These are phyloP conservation scores for Uromys caudimaculatus DNA, from an alignment of 2,797 vertebrate genomes.

Conservation along the genomic window DNA sequence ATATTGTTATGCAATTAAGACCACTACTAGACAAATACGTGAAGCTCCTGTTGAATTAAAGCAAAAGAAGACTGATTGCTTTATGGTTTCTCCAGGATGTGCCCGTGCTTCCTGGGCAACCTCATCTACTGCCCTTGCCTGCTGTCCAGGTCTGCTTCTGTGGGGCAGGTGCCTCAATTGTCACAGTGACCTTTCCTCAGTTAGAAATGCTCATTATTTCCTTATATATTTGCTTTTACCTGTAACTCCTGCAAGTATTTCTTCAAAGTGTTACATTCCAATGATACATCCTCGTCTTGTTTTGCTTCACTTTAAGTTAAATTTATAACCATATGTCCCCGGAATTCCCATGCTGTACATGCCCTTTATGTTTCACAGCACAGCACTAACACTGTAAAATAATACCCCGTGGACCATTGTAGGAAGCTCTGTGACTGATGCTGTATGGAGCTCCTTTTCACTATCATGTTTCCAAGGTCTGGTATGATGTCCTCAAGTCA, in stretches of 20 bases:
- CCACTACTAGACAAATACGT: neutral
- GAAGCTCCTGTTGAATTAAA: neutral
- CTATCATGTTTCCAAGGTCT: neutral
- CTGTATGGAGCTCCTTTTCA: neutral
- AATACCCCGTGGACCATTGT: neutral
- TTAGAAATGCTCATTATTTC: too few species aligned
- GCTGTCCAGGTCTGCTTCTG: neutral
- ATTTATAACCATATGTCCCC: neutral
- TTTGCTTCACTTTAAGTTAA: neutral
- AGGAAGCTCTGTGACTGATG: neutral
- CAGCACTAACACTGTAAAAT: neutral
- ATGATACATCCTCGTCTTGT: neutral
- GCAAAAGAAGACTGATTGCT: neutral
- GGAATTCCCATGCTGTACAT: neutral
- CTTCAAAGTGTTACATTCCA: neutral
- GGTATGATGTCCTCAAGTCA: neutral
- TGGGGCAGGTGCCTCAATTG: neutral
- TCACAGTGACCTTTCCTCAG: neutral
- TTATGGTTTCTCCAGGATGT: neutral
- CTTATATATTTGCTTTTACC: neutral
- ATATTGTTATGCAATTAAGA: neutral
- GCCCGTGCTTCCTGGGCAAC: neutral
- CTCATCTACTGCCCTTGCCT: neutral
- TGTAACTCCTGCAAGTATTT: neutral
- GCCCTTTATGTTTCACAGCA: neutral